phyloP scores from a whole-genome alignment of 2,113 vertebrate species.

The Myrmecobius fasciatus region DNA sequence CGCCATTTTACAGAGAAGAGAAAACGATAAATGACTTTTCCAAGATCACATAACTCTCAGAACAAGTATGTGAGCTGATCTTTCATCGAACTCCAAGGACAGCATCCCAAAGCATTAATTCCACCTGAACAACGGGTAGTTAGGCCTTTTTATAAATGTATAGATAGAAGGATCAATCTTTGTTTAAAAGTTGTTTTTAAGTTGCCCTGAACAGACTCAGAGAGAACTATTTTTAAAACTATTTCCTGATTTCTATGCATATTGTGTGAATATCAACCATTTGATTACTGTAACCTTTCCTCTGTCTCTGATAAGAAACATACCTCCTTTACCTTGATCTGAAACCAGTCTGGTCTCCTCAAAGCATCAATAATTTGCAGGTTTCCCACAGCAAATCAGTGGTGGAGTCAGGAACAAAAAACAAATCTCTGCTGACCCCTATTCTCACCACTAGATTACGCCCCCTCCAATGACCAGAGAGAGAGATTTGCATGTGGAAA shows the following conservation, averaged over 20 bases:
- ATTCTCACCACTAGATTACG: constrained; percentile 25
- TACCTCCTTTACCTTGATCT: constrained; percentile 53
- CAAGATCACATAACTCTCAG: background rate
- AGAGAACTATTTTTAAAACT: constrained; percentile 57
- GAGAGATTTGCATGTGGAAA: constrained; percentile 52
- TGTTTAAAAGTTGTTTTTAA: constrained; percentile 40
- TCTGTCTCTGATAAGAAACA: constrained; percentile 22
- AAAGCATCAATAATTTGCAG: constrained; percentile 27
- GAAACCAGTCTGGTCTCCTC: constrained; percentile 22
- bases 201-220: constrained; percentile 36
- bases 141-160: background rate
- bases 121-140: background rate
- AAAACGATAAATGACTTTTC: background rate
- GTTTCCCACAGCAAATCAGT: constrained; percentile 37
- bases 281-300: constrained; percentile 16
- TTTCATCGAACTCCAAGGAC: background rate
- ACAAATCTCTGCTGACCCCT: constrained; percentile 27
- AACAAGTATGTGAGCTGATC: background rate
- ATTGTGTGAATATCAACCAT: constrained; percentile 19
- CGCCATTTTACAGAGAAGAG: background rate
- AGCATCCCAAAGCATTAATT: background rate
- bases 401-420: constrained; percentile 25
- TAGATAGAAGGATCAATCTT: background rate
- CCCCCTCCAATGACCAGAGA: constrained; percentile 32
- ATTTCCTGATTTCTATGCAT: constrained; percentile 58